These are phyloP conservation scores for Flabesymbios commensalis DNA, from an alignment of 2,888 invertebrate genomes.

Conservation along the genomic window DNA sequence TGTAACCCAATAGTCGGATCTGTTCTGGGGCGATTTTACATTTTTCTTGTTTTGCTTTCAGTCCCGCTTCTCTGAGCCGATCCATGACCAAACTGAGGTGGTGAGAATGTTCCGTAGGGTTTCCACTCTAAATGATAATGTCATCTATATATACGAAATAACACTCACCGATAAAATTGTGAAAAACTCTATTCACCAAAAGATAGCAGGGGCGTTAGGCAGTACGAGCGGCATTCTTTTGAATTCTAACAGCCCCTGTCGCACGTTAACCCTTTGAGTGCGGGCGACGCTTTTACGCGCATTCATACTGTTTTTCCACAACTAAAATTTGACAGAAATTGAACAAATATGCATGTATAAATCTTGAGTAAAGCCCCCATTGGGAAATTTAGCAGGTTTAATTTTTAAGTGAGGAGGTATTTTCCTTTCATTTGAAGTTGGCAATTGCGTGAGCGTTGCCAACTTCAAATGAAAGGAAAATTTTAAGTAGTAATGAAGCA, in stretches of 20 bases:
- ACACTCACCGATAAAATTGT: neutral
- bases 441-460: too few relatives aligned
- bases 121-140: neutral
- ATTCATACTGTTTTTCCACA: too few relatives aligned
- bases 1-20: constrained; percentile 27
- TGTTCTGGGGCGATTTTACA: neutral
- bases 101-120: neutral
- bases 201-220: constrained; percentile 19
- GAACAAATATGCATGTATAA: too few relatives aligned
- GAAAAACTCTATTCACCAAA: constrained; percentile 17
- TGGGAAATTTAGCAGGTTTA: too few relatives aligned
- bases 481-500: too few relatives aligned
- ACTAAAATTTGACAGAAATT: too few relatives aligned
- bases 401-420: too few relatives aligned
- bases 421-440: too few relatives aligned
- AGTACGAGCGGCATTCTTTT: constrained; percentile 25
- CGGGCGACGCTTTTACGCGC: too few relatives aligned
- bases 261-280: too few relatives aligned
- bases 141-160: neutral
- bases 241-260: constrained; percentile 22
- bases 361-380: too few relatives aligned
- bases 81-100: neutral
- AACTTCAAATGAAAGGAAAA: too few relatives aligned
- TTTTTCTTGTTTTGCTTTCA: neutral
- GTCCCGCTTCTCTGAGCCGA: neutral